phyloP scores from a whole-genome alignment of 53 echinoderm and acorn worm genomes.

The Arbacia lixula region DNA sequence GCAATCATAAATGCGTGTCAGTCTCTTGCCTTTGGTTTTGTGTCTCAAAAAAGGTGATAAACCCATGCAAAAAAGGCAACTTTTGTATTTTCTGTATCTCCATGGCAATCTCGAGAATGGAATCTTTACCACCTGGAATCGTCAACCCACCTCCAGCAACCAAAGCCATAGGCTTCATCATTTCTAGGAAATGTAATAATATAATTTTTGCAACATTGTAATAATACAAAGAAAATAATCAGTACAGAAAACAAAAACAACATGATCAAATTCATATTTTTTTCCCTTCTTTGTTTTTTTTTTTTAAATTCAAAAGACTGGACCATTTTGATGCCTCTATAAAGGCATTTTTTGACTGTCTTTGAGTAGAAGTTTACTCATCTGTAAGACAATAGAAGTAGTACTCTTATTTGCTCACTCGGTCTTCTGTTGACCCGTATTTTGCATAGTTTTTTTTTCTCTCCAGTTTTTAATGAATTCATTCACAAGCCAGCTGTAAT shows the following conservation, averaged over 20 bases:
- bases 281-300: constrained; percentile 5
- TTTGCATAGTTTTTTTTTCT: constrained; percentile 33
- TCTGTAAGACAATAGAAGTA: not conserved
- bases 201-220: constrained; percentile 13
- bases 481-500: constrained; percentile 47
- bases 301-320: constrained; percentile 37
- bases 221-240: constrained; percentile 17
- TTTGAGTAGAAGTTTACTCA: not conserved
- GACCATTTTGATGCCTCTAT: constrained; percentile 38
- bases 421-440: constrained; percentile 11
- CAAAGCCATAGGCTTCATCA: not conserved
- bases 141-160: constrained; percentile 13
- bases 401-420: constrained; percentile 11
- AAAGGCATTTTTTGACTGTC: not conserved
- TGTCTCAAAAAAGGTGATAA: too few species aligned
- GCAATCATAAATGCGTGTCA: too few species aligned
- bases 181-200: constrained; percentile 28
- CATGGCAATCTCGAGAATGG: too few species aligned
- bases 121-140: constrained; percentile 10
- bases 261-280: constrained; percentile 11
- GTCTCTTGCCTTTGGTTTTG: too few species aligned
- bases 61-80: too few species aligned
- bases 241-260: constrained; percentile 32
- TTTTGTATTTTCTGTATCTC: too few species aligned
- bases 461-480: not conserved